phyloP scores from a whole-genome alignment of 2,888 invertebrate species.

The Leptinotarsa juncta region DNA sequence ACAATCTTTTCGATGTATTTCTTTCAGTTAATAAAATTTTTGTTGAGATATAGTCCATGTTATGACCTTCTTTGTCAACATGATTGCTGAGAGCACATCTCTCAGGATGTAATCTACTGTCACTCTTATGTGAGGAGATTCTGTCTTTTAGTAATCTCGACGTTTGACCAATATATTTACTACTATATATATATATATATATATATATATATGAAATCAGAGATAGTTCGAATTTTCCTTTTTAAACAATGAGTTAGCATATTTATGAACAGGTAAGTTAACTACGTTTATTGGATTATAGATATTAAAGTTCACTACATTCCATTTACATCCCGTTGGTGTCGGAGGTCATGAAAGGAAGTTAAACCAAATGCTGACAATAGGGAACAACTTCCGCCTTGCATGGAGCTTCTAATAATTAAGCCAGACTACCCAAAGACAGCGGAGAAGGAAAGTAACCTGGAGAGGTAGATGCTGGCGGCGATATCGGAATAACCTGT shows the following conservation, averaged over 20 bases:
- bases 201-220: too few relatives aligned
- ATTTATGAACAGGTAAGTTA: background rate
- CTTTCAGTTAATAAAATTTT: too few relatives aligned
- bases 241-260: too few relatives aligned
- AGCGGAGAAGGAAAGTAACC: background rate
- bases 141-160: too few relatives aligned
- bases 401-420: slow-evolving; percentile 3
- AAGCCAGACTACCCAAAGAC: background rate
- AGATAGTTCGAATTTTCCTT: background rate
- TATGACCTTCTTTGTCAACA: too few relatives aligned
- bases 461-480: slow-evolving; percentile 6
- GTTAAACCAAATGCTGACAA: background rate
- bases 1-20: too few relatives aligned
- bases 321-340: background rate
- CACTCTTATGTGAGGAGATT: too few relatives aligned
- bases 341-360: background rate
- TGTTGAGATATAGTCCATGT: too few relatives aligned
- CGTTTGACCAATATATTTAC: too few relatives aligned
- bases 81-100: too few relatives aligned
- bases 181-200: too few relatives aligned
- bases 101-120: too few relatives aligned
- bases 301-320: background rate
- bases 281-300: background rate
- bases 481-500: slow-evolving; percentile 10
- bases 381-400: background rate